phyloP scores from a whole-genome alignment of 2,797 vertebrate genomes.

The Poeciliopsis infans region DNA sequence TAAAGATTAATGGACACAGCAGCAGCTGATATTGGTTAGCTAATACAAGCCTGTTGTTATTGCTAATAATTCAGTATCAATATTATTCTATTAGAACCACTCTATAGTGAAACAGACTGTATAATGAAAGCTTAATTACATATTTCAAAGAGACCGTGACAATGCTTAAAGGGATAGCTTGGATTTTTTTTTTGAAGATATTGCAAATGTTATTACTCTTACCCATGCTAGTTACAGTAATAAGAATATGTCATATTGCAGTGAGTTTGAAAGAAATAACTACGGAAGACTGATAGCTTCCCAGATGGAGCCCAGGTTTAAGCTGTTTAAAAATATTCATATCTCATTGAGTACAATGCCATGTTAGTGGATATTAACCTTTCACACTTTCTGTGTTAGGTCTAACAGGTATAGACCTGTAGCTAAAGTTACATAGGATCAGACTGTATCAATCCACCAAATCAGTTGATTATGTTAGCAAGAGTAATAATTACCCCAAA shows the following conservation, averaged over 20 bases:
- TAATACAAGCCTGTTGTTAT: constrained; percentile 22
- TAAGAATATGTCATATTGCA: not conserved
- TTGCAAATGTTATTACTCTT: not conserved
- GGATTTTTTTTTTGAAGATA: not conserved
- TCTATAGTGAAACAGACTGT: not conserved
- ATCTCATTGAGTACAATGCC: not conserved
- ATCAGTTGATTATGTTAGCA: not conserved
- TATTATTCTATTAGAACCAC: not conserved
- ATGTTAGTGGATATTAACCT: not conserved
- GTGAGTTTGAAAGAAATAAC: not conserved
- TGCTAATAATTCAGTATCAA: not conserved
- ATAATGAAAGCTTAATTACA: not conserved
- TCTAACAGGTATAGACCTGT: not conserved
- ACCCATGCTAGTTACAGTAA: not conserved
- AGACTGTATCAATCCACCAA: not conserved
- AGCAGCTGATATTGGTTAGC: constrained; percentile 31
- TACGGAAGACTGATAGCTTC: not conserved
- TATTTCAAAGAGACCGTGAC: not conserved
- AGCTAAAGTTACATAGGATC: not conserved
- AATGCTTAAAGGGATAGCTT: not conserved
- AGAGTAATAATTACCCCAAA: not conserved
- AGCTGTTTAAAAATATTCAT: not conserved
- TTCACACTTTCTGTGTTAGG: not conserved
- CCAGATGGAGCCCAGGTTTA: not conserved
- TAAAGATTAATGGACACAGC: not conserved